Percentiles rank a stretch among this genome's conserved stretches.
These are phyloP conservation scores for Drosophila meridionalis DNA, from an alignment of 2,888 invertebrate genomes.

Conservation along the genomic window DNA sequence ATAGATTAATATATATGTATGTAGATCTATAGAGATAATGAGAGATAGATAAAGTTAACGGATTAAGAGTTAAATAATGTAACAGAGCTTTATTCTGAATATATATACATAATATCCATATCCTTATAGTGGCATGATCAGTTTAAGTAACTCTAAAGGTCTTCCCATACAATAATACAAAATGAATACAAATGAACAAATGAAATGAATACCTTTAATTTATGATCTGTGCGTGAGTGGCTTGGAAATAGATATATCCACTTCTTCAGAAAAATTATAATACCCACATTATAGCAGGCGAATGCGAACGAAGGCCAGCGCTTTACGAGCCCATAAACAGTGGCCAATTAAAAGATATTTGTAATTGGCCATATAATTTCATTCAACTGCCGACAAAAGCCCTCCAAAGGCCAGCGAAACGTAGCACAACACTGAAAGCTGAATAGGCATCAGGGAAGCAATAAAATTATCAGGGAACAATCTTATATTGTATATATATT, in stretches of 20 bases:
- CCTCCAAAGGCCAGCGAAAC: slow-evolving; percentile 2
- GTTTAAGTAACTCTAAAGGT: background rate
- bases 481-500: background rate
- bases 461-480: background rate
- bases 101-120: background rate
- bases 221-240: background rate
- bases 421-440: background rate
- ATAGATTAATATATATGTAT: background rate
- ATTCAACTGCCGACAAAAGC: slow-evolving; percentile 18
- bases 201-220: background rate
- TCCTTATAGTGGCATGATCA: background rate
- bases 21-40: background rate
- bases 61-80: too few species aligned
- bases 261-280: slow-evolving; percentile 5
- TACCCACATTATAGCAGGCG: background rate
- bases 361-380: slow-evolving; percentile 64
- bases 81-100: background rate
- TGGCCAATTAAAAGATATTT: slow-evolving; percentile 56
- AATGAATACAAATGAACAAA: background rate
- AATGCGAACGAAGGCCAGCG: slow-evolving; percentile 24
- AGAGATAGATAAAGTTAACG: too few species aligned
- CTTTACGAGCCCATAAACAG: slow-evolving; percentile 37
- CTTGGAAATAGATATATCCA: background rate
- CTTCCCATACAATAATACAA: background rate
- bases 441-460: background rate